Evolutionary conservation across 2,888 invertebrate species (phyloP).

Genomic region (Drosophila ochracea): DNA sequence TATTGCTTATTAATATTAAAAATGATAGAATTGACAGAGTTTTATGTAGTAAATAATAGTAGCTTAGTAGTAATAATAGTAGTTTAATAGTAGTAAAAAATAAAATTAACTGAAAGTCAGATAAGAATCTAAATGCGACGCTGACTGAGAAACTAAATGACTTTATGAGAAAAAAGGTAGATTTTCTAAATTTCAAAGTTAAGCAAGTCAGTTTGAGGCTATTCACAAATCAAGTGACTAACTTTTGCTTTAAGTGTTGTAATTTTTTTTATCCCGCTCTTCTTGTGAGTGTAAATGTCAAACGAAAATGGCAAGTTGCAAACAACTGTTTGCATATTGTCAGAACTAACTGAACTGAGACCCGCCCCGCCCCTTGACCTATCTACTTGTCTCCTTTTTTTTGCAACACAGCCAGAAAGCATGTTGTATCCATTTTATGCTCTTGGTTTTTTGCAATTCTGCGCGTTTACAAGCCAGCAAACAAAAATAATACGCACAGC

Average conservation of each 20-base stretch:
- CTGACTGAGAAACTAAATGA: background rate
- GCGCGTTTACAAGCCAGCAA: constrained; percentile 51
- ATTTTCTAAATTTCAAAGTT: background rate
- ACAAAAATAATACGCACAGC: constrained; percentile 49
- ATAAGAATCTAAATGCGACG: background rate
- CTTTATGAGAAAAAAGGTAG: background rate
- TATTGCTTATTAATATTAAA: too few relatives aligned
- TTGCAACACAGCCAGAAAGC: constrained; percentile 1
- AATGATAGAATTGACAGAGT: background rate
- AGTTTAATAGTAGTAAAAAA: too few relatives aligned
- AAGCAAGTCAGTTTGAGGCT: background rate
- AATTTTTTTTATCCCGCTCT: background rate
- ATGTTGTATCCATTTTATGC: constrained; percentile 12
- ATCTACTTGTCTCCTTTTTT: background rate
- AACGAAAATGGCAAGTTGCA: constrained; percentile 9
- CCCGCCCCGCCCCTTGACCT: constrained; percentile 8
- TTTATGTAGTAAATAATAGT: background rate
- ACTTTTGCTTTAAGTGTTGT: background rate
- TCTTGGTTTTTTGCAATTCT: constrained; percentile 19
- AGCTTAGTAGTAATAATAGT: too few relatives aligned
- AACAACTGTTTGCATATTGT: constrained; percentile 18
- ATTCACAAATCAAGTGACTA: background rate
- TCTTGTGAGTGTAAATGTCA: constrained; percentile 22
- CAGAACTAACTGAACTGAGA: constrained; percentile 10
- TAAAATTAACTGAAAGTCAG: background rate